Evolutionary conservation across 2,888 invertebrate species (phyloP), one percentile per base, ranked within the genome.

Genomic region (Rotaria sp.): DNA sequence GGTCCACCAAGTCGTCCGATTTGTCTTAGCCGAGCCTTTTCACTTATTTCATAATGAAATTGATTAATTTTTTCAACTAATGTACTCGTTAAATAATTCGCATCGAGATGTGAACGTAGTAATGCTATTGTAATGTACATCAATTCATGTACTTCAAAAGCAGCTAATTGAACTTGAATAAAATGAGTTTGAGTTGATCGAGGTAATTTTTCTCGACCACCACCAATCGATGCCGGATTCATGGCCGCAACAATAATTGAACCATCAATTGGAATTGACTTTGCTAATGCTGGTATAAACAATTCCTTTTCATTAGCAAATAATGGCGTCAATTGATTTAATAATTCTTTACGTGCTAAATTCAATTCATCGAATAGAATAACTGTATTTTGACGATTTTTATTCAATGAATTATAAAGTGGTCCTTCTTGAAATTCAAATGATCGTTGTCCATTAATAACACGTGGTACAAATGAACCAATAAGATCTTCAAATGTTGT

Each of bases 401-500:
- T 74, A 21, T 30, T 74, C 35, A 74, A 74, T 38, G 74, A 2
- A 2, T 5, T 35, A 74, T 38, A 74, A 2, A 74, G 13, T 35
- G 38, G 74, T 21, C 74, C 74, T 74, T 74, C 74, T 74, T 74
- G 74, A 74, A 74, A 74, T 38, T 74, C 74, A 38, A 74, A 74
- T 38, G 38, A 35, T 74, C 74, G 74, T 74, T 74, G 74, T 38
- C 74, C 74, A 74, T 74, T 30, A 38, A 74, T 38, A 35, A 74
- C 74, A 38, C 48, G 84, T n/a, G 84, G 45, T 26, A 84, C 84
- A 15, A 84, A 48, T 48, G 84, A 84, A 26, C 84, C 84, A 84
- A 84, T 48, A n/a, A 84, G 45, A 48, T 84, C 45, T 84, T 84
- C 84, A 48, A 84, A 48, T 48, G 84, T 15, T 48, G 84, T 84